Evolutionary conservation across 2,888 invertebrate species (phyloP), one percentile per base, ranked within the genome.

Genomic region (Alloscopus bannaensis): DNA sequence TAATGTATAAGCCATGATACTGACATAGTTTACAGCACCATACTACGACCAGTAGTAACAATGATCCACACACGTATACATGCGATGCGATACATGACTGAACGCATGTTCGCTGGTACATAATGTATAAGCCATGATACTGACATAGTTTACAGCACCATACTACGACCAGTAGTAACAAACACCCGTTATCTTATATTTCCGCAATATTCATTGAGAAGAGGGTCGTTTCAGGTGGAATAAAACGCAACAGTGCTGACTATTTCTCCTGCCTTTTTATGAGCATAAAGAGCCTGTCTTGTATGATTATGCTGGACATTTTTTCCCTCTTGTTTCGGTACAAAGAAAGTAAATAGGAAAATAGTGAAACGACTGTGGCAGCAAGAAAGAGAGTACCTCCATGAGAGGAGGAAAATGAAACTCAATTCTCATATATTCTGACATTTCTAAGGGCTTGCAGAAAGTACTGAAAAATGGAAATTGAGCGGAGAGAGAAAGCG

Each of bases 211-310:
- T 70, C 47, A 70, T 47, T 59, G 70, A 71, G 29, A 59, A 45
- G 26, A 8, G 47, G 42, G 71, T 20, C 24, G 40, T 62, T 62
- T 40, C 71, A 72, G 62, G 71, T 62, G 26, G 52, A 62, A 70
- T 45, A 70, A 71, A 72, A 59, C 60, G 59, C 47, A 59, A 70
- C 62, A 72, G 71, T 69, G 45, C 40, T 42, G n/a, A 42, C 72
- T 36, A 64, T 55, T 64, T n/a, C n/a, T 62, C 55, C 26, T 40
- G 42, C 42, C 22, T n/a, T 40, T 72, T 72, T 72, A 72, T 64
- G 64, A 31, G 55, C 55, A 40, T 64, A 72, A 42, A 55, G 40
- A 64, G 28, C 2, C 64, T 45, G 26, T 26, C 45, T 65, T 65
- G 26, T 45, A 64, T 42, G 36, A 62, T 62, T 47, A 45, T 47